Conservation (phyloP, 2,113 vertebrate species). For the Colaptes auratus region DNA sequence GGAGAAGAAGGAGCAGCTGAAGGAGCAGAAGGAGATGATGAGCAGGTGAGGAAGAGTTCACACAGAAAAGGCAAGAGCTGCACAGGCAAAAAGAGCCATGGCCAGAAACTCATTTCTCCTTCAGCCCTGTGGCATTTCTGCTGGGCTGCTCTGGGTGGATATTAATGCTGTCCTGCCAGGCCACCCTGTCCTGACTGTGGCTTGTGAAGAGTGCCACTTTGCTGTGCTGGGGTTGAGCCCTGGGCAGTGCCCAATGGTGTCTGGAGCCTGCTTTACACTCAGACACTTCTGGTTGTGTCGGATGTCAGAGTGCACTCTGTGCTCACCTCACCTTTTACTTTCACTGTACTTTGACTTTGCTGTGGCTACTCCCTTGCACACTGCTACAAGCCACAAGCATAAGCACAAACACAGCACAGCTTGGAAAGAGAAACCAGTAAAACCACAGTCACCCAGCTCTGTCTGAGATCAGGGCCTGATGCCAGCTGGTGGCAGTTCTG, state of each 20-base stretch:
- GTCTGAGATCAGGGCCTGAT: background rate
- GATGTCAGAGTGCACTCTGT: background rate
- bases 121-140: background rate
- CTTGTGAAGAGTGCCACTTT: background rate
- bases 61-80: background rate
- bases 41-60: slow-evolving; percentile 69
- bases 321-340: background rate
- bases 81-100: background rate
- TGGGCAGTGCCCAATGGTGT: background rate
- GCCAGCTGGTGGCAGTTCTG: background rate
- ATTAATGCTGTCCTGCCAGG: rapidly evolving
- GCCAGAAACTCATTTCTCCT: background rate
- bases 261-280: background rate
- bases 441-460: background rate
- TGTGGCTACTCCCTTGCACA: background rate
- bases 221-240: background rate
- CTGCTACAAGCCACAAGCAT: background rate
- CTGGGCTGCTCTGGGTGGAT: background rate
- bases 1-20: slow-evolving; percentile 6
- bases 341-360: background rate
- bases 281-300: background rate
- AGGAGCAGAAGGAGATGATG: slow-evolving; percentile 64
- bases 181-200: background rate
- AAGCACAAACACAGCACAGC: background rate
- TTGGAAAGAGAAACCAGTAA: background rate